Evolutionary conservation across 2,888 invertebrate species (phyloP).

Genomic region (Melanostoma scalare): DNA sequence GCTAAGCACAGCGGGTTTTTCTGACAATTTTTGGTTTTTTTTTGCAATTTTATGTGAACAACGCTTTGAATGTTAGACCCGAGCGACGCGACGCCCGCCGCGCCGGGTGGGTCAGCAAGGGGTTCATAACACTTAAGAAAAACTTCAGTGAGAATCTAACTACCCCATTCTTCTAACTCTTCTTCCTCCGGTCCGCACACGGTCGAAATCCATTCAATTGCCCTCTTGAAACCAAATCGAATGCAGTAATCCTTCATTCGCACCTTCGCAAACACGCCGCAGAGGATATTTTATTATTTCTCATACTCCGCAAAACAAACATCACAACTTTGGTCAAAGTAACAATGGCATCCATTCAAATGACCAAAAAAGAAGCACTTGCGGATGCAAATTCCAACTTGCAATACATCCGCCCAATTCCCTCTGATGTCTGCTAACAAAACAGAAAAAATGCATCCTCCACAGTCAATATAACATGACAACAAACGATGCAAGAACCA

Average conservation of each 20-base stretch:
- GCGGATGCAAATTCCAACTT: slow-evolving; percentile 26
- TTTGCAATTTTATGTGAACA: no score
- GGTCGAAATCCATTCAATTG: neutral
- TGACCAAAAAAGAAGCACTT: slow-evolving; percentile 25
- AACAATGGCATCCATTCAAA: slow-evolving; percentile 32
- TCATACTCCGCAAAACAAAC: slow-evolving; percentile 25
- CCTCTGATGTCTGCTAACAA: neutral
- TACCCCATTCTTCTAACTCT: no score
- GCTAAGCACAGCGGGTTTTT: no score
- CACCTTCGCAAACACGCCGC: slow-evolving; percentile 51
- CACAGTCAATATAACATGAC: slow-evolving; percentile 50
- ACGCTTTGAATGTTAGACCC: no score
- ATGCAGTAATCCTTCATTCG: slow-evolving; percentile 49
- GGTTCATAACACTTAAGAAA: no score
- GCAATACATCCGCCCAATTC: slow-evolving; percentile 38
- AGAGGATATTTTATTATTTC: slow-evolving; percentile 62
- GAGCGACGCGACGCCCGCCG: no score
- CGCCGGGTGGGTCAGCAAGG: no score
- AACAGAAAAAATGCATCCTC: slow-evolving; percentile 40
- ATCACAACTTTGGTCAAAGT: slow-evolving; percentile 43
- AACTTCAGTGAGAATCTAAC: no score
- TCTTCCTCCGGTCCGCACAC: no score
- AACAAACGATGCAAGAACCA: slow-evolving; percentile 44
- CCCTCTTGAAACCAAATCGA: neutral
- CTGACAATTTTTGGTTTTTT: no score